Conservation (phyloP, 2,113 vertebrate species). For the Poeciliopsis retropinna region DNA sequence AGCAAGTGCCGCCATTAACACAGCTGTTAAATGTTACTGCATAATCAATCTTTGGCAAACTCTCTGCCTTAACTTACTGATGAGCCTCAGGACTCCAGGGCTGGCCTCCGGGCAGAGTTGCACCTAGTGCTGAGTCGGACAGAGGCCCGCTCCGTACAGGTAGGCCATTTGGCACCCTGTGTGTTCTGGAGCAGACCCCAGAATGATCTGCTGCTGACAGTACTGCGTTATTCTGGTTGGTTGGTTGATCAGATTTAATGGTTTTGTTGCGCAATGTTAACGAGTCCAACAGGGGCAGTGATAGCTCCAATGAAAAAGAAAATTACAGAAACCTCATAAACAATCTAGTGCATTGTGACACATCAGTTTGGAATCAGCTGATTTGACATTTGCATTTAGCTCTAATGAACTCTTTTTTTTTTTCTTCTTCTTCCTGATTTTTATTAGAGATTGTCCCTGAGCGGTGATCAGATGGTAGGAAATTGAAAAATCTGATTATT, state of each 20-base stretch:
- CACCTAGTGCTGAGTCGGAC: conserved; percentile 55
- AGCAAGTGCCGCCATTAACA: conserved; percentile 41
- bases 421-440: conserved; percentile 2
- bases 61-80: conserved; percentile 44
- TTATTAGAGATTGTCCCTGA: neutral
- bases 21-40: conserved; percentile 54
- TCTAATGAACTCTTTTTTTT: conserved; percentile 12
- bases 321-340: conserved; percentile 52
- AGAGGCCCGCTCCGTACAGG: conserved; percentile 51
- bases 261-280: conserved; percentile 39
- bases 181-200: conserved; percentile 42
- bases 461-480: neutral
- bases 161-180: conserved; percentile 52
- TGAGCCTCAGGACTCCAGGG: conserved; percentile 11
- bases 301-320: conserved; percentile 46
- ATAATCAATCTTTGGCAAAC: conserved; percentile 50
- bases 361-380: conserved; percentile 45
- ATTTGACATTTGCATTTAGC: conserved; percentile 51
- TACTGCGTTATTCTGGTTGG: conserved; percentile 1
- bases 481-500: neutral
- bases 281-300: conserved; percentile 47
- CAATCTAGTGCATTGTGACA: conserved; percentile 30
- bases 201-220: conserved; percentile 20
- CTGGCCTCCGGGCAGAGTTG: conserved; percentile 15
- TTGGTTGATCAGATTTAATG: conserved; percentile 38